Conservation (phyloP, 2,797 vertebrate genomes). For the Menidia menidia region DNA sequence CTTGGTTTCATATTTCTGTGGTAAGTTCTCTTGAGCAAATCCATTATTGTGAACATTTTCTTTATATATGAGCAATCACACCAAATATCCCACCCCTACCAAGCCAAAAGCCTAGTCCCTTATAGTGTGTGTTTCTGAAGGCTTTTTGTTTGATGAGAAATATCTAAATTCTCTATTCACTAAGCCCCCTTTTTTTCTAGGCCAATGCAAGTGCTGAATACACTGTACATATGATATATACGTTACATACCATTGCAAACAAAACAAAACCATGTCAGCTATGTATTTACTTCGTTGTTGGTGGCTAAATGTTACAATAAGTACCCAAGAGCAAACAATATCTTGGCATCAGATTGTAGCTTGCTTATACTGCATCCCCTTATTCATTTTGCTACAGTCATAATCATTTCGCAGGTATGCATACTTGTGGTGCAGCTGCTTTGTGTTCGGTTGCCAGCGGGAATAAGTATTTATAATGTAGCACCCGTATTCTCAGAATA, state of each 20-base stretch:
- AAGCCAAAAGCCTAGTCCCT: conserved; percentile 20
- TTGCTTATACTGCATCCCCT: conserved; percentile 47
- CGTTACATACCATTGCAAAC: background rate
- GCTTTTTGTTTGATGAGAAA: conserved; percentile 10
- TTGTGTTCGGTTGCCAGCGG: conserved; percentile 54
- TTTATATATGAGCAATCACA: conserved; percentile 6
- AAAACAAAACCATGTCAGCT: conserved; percentile 32
- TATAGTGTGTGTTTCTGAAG: conserved; percentile 18
- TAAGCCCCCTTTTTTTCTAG: background rate
- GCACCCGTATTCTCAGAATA: conserved; percentile 40
- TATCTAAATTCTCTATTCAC: conserved; percentile 10
- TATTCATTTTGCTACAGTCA: conserved; percentile 44
- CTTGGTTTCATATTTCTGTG: too few relatives aligned
- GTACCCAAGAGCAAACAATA: conserved; percentile 15
- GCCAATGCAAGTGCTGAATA: background rate
- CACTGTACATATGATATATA: background rate
- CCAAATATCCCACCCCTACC: background rate
- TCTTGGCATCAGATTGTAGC: conserved; percentile 38
- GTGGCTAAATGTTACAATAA: conserved; percentile 40
- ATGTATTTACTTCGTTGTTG: conserved; percentile 9
- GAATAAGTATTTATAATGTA: conserved; percentile 64
- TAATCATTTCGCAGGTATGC: conserved; percentile 63
- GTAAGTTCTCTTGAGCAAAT: background rate
- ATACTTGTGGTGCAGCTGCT: conserved; percentile 63
- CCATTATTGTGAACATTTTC: conserved; percentile 7